These are phyloP conservation scores for Heliconius charithonia DNA, from an alignment of 2,888 invertebrate genomes.

Conservation along the genomic window DNA sequence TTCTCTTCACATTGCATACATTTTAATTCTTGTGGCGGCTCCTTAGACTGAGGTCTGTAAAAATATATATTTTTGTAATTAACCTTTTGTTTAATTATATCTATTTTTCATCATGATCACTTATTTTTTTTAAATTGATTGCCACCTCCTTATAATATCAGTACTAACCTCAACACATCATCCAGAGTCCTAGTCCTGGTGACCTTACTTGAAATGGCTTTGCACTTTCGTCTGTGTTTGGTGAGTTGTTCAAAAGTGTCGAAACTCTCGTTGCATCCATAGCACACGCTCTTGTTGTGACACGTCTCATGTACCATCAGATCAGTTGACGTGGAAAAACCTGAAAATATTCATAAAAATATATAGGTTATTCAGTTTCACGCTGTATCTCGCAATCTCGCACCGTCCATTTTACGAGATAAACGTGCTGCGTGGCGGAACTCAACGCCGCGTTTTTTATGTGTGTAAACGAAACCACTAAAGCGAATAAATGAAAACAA, in stretches of 20 bases:
- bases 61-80: background rate
- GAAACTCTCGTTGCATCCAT: constrained; percentile 67
- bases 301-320: constrained; percentile 75
- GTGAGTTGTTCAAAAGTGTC: constrained; percentile 62
- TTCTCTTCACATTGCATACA: constrained; percentile 55
- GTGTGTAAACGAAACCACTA: too few relatives aligned
- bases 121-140: too few relatives aligned
- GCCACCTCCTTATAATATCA: too few relatives aligned
- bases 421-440: too few relatives aligned
- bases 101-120: too few relatives aligned
- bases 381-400: background rate
- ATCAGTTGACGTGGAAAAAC: constrained; percentile 70
- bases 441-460: background rate
- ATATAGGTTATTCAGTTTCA: background rate
- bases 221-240: constrained; percentile 62
- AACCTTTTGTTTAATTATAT: background rate
- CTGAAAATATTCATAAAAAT: constrained; percentile 51
- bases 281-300: constrained; percentile 69
- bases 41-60: constrained; percentile 44
- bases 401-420: too few relatives aligned
- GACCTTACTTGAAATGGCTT: constrained; percentile 51
- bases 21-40: constrained; percentile 38
- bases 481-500: too few relatives aligned
- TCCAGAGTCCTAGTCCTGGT: constrained; percentile 62
- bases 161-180: constrained; percentile 57